Conservation (phyloP, 2,888 invertebrate species). For the Syrphus vitripennis region DNA sequence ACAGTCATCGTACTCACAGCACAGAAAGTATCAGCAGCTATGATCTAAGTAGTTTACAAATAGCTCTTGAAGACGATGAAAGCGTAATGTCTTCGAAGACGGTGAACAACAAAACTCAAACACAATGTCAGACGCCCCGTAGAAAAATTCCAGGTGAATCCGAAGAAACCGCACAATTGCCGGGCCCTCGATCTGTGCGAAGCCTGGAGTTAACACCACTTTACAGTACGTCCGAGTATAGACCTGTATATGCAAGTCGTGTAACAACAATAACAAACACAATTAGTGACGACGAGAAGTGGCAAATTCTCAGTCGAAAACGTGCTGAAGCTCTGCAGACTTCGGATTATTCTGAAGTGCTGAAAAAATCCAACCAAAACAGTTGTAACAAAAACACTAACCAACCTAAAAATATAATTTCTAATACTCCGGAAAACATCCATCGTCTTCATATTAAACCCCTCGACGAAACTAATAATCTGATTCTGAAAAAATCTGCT, state of each 20-base stretch:
- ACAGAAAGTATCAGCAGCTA: constrained; percentile 78
- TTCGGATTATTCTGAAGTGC: constrained; percentile 69
- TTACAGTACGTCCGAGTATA: constrained; percentile 77
- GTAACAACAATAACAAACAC: constrained; percentile 78
- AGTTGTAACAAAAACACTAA: constrained; percentile 55
- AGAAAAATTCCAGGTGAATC: constrained; percentile 75
- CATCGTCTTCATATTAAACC: constrained; percentile 57
- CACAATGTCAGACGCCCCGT: constrained; percentile 73
- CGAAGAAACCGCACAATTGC: constrained; percentile 2
- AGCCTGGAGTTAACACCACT: constrained; percentile 79
- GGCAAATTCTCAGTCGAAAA: constrained; percentile 80
- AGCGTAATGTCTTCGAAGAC: constrained; percentile 73
- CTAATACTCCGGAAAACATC: constrained; percentile 36
- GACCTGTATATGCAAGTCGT: constrained; percentile 80
- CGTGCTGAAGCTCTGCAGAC: constrained; percentile 75
- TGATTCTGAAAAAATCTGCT: neutral
- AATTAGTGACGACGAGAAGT: constrained; percentile 80
- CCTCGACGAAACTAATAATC: constrained; percentile 14
- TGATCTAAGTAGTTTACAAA: constrained; percentile 77
- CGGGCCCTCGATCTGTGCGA: constrained; percentile 75
- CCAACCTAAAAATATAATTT: constrained; percentile 15
- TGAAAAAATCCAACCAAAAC: constrained; percentile 46
- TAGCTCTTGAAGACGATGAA: constrained; percentile 74
- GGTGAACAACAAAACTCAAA: constrained; percentile 10
- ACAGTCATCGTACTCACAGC: constrained; percentile 77